Evolutionary conservation across 2,888 invertebrate species (phyloP).

Genomic region (Cylloceria caligata): DNA sequence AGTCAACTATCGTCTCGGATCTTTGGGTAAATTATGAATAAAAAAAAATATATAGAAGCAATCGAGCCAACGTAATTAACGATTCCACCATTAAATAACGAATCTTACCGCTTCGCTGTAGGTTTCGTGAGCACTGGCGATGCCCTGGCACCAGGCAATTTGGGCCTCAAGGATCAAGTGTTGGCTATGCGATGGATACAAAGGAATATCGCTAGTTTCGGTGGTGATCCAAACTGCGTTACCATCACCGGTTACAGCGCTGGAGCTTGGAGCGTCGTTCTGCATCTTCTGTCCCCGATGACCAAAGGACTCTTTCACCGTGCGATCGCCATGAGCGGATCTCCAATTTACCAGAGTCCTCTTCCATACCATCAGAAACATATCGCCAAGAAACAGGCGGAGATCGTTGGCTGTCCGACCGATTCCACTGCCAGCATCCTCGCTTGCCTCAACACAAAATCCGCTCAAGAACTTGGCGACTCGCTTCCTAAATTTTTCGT

Average conservation of each 20-base stretch:
- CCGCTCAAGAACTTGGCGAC: slow-evolving; percentile 69
- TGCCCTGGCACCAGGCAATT: slow-evolving; percentile 88
- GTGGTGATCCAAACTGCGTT: slow-evolving; percentile 88
- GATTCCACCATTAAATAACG: neutral
- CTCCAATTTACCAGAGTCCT: slow-evolving; percentile 86
- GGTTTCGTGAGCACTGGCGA: slow-evolving; percentile 89
- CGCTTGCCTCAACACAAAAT: slow-evolving; percentile 87
- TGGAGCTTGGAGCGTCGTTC: slow-evolving; percentile 83
- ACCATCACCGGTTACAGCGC: slow-evolving; percentile 88
- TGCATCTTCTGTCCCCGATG: slow-evolving; percentile 87
- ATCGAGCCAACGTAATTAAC: neutral
- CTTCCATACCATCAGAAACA: slow-evolving; percentile 86
- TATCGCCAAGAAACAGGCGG: slow-evolving; percentile 88
- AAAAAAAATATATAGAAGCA: neutral
- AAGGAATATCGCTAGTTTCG: slow-evolving; percentile 88
- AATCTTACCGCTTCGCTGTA: slow-evolving; percentile 67
- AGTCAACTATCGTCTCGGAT: slow-evolving; percentile 79
- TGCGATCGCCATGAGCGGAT: slow-evolving; percentile 89
- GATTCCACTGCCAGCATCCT: slow-evolving; percentile 86
- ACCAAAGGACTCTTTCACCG: slow-evolving; percentile 89
- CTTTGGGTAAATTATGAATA: slow-evolving; percentile 75
- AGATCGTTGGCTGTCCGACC: slow-evolving; percentile 86
- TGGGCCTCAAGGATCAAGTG: slow-evolving; percentile 90
- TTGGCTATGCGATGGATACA: slow-evolving; percentile 88
- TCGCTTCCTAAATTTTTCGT: slow-evolving; percentile 68